Evolutionary conservation across 2,797 vertebrate genomes (phyloP), one percentile per base, ranked within the genome.

Genomic region (Hyperoplus lanceolatus): DNA sequence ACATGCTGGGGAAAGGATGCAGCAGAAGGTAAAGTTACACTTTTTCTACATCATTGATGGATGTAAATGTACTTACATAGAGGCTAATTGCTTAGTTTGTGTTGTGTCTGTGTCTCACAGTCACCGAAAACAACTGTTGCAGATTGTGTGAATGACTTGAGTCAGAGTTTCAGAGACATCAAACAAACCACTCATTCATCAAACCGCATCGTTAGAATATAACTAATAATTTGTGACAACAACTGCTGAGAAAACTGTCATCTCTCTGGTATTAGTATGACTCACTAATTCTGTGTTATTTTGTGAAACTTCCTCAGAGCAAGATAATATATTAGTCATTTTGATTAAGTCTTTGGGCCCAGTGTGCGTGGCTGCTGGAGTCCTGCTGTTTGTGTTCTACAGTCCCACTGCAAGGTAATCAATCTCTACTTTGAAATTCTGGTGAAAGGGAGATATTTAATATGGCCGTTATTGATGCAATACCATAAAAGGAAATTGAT

Each of bases 381-480:
- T 85, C 58, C 7, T 91, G 49, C 60, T 92, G 54, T 72, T 87
- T 61, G 11, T 77, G 0, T 70, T 78, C 70, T 73, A n/a, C 86
- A 75, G 14, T 55, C 85, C 90, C 0, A 8, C 72, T 29, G 67
- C 64, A 3, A 88, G 91, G 92, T 93, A 80, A 84, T 1, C 6
- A 3, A 48, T 13, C 18, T n/a, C 11, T 6, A 10, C 21, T 11
- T 53, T n/a, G 3, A 21, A 7, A 36, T 46, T 42, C 9, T 60
- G 7, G 2, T 13, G 0, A 60, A 58, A 41, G 16, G 45, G 18
- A 60, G 16, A 65, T 65, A 5, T 0, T 0, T 45, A 11, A 12
- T 46, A 36, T 69, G 55, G n/a, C 43, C 1, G 1, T 61, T 70
- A 49, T 36, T 8, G 4, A 36, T 4, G 3, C 3, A 36, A 21